Conservation (phyloP, 37 sponge, comb jelly and placozoan genomes). For the Mnemiopsis leidyi region DNA sequence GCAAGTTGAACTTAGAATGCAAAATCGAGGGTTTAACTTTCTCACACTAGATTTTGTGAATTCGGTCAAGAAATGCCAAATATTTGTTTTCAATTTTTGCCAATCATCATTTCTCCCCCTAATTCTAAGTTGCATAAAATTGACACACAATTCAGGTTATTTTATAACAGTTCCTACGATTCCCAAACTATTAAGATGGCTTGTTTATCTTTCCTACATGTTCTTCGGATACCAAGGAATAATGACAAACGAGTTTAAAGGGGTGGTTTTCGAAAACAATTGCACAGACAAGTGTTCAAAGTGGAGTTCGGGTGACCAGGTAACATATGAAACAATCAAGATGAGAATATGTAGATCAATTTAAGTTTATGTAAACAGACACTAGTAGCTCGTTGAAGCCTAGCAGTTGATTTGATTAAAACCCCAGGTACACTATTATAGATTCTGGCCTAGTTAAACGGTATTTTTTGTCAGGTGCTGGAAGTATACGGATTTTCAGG, state of each 20-base stretch:
- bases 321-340: neutral
- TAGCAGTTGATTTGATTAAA: too few species aligned
- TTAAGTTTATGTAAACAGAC: too few species aligned
- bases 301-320: slow-evolving; percentile 52
- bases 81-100: too few species aligned
- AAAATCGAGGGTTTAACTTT: too few species aligned
- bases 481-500: slow-evolving; percentile 18
- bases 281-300: slow-evolving; percentile 35
- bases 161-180: slow-evolving; percentile 62
- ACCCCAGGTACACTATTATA: too few species aligned
- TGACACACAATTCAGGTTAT: slow-evolving; percentile 27
- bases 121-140: too few species aligned
- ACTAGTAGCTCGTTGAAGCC: too few species aligned
- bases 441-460: neutral
- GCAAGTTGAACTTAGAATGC: too few species aligned
- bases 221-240: slow-evolving; percentile 58
- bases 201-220: slow-evolving; percentile 58
- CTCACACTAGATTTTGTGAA: too few species aligned
- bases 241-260: slow-evolving; percentile 21
- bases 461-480: slow-evolving; percentile 1
- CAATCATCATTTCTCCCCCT: too few species aligned
- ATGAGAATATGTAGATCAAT: too few species aligned
- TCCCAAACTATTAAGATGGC: slow-evolving; percentile 20
- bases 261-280: neutral
- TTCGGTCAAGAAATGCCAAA: too few species aligned